Base-by-base conservation (phyloP, 2,797 vertebrate genomes). In the Periophthalmus magnuspinnatus region DNA sequence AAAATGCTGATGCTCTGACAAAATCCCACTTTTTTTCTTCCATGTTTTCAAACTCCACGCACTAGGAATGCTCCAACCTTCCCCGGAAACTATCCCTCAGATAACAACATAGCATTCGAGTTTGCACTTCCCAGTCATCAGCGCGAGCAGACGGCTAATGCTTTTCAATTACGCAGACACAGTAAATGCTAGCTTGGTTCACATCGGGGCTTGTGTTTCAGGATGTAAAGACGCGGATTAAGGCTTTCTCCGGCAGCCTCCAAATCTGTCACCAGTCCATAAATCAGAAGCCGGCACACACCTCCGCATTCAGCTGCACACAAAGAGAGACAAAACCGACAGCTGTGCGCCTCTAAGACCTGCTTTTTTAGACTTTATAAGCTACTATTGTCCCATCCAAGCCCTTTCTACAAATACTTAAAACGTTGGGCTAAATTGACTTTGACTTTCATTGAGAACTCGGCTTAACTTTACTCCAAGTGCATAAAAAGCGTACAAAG, bases 181-280 rank as follows among this genome's bases (percentile, higher is more conserved):
- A 34, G 14, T 65, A 67, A 77, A 75, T 50, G 48, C 74, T 36
- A 36, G 33, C 60, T 33, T 17, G 16, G 41, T 19, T 47, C 67
- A 24, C 52, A 59, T 56, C 7, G 65, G 32, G 60, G 36, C 60
- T 62, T 41, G 36, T 16, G 5, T 45, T 45, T 41, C 45, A 47
- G 54, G 65, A 77, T 69, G 61, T 60, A 77, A 72, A 68, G 48
- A 79, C 47, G 33, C 45, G 75, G 71, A 79, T 66, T 69, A 68
- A 68, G 33, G 58, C 41, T 84, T 78, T 83, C 65, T 76, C 74
- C 73, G 21, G 9, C 63, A 50, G 70, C 77, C 74, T 66, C 69
- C 73, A 81, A 77, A 81, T 83, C 82, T 88, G 81, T 86, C 87
- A 76, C 7, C 80, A 75, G 69, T 66, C 64, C 68, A 80, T 79